These are phyloP conservation scores for Apantesis nais DNA, from an alignment of 2,888 invertebrate genomes.

Conservation along the genomic window DNA sequence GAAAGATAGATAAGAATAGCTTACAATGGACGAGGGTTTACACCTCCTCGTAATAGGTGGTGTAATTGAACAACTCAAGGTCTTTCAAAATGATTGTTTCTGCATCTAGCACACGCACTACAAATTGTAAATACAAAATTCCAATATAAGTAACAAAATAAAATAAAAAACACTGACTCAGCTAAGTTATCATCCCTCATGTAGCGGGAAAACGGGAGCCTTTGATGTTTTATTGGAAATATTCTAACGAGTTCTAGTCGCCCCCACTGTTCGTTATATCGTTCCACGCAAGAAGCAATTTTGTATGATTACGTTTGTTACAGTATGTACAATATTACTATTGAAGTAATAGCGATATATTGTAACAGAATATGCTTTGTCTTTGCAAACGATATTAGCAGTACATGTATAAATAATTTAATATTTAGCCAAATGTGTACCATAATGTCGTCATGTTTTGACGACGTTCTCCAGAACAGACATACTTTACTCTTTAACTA, in stretches of 20 bases:
- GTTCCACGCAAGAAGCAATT: background rate
- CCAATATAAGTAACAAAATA: background rate
- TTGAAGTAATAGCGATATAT: conserved; percentile 1
- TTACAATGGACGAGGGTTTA: background rate
- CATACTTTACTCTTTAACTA: background rate
- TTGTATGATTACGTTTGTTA: conserved; percentile 8
- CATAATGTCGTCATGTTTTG: background rate
- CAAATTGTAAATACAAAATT: background rate
- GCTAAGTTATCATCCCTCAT: conserved; percentile 14
- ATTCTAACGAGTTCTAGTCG: conserved; percentile 16
- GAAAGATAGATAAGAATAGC: background rate
- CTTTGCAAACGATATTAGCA: background rate
- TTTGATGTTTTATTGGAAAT: conserved; percentile 34
- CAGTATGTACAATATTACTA: background rate
- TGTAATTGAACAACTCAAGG: background rate
- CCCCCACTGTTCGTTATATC: conserved; percentile 8
- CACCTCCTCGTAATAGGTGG: no score
- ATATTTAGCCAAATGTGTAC: background rate
- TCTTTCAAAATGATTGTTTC: background rate
- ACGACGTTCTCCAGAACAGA: background rate
- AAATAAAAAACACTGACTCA: conserved; percentile 21
- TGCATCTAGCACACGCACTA: background rate
- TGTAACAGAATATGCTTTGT: background rate
- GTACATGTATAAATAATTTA: background rate
- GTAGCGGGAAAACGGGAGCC: conserved; percentile 5